Base-by-base conservation (phyloP, 2,888 invertebrate species). In the Matsumyia berberina region DNA sequence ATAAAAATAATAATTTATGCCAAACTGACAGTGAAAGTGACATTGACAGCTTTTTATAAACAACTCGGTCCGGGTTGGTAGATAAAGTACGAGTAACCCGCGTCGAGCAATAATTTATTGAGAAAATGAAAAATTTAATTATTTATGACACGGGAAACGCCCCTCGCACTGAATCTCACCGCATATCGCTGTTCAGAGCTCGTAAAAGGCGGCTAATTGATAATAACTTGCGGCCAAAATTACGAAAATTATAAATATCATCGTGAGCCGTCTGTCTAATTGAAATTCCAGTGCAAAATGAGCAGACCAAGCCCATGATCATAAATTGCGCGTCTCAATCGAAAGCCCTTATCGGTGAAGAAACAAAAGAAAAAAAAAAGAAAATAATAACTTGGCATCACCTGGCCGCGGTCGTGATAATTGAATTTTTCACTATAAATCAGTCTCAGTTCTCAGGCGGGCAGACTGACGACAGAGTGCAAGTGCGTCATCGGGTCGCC, bases 391-490 rank as follows among this genome's bases (percentile, higher is more conserved):
- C 73, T 35, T 24, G 31, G 29, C 39, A 31, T 62, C 55, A 78
- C 77, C 77, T 78, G 55, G 60, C 62, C 62, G 69, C 62, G 55
- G 53, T 44, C 53, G 58, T 39, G 62, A n/a, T 78, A 70, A 70
- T 69, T 78, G 62, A 70, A 60, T 78, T 70, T 60, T 78, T 55
- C 55, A 31, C 62, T 33, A 70, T 78, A 78, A 78, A 78, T 78
- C 77, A 78, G 55, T 55, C 37, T 66, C 35, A 49, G 35, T 31
- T 60, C 51, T 24, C 12, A n/a, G 15, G 24, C 24, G n/a, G 58
- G 17, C 39, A 64, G 49, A 24, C 46, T 46, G 19, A 31, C 51
- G 42, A 42, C 19, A 9, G 31, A 33, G 49, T 42, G 8, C 42
- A 77, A 60, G 77, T 77, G 77, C 77, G 77, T 77, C 77, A 77